phyloP scores from a whole-genome alignment of 2,888 invertebrate genomes.

The Acheta domesticus region DNA sequence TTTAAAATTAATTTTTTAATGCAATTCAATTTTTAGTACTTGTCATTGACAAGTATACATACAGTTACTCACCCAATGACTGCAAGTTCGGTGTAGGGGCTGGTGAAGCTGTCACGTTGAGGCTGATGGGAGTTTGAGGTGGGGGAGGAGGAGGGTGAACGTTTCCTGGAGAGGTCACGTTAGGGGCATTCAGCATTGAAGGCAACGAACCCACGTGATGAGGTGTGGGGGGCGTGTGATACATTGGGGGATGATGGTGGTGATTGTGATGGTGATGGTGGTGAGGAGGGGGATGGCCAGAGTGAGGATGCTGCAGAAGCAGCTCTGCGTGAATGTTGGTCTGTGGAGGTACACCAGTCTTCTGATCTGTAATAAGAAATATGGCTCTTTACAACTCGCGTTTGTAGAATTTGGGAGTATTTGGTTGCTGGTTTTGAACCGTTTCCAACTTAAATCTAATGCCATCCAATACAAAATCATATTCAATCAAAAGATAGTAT shows the following conservation, averaged over 20 bases:
- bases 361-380: constrained; percentile 36
- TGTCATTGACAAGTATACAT: neutral
- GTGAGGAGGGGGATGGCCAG: constrained; percentile 40
- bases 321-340: constrained; percentile 45
- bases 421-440: too few species aligned
- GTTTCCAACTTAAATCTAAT: neutral
- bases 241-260: constrained; percentile 26
- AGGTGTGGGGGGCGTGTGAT: constrained; percentile 25
- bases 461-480: neutral
- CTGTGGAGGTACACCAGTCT: constrained; percentile 38
- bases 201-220: constrained; percentile 39
- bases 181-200: constrained; percentile 26
- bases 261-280: constrained; percentile 28
- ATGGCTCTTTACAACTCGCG: too few species aligned
- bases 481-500: too few species aligned
- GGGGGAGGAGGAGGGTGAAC: constrained; percentile 33
- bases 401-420: too few species aligned
- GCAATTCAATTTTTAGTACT: neutral
- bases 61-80: constrained; percentile 29
- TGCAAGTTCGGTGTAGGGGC: constrained; percentile 29
- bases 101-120: constrained; percentile 26
- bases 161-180: constrained; percentile 30
- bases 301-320: constrained; percentile 34
- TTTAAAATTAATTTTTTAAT: neutral
- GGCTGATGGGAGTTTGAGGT: constrained; percentile 30